phyloP scores from a whole-genome alignment of 2,888 invertebrate species.

The Eristalinus aeneus region DNA sequence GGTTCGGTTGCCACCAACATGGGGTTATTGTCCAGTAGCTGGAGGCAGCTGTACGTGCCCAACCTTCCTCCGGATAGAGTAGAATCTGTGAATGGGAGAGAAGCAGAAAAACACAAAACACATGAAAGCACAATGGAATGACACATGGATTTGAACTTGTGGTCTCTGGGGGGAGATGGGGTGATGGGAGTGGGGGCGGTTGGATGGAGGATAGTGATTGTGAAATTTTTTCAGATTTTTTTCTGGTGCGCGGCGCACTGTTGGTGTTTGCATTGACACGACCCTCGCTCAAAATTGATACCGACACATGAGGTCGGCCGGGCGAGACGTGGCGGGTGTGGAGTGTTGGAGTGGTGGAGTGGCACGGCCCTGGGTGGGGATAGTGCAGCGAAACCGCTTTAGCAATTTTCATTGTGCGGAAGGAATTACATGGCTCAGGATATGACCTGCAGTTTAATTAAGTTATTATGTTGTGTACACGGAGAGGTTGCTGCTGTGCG shows the following conservation, averaged over 20 bases:
- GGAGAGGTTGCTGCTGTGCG: neutral
- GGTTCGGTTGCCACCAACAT: conserved; percentile 92
- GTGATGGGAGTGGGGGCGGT: neutral
- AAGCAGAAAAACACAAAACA: neutral
- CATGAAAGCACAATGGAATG: neutral
- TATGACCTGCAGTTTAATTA: conserved; percentile 70
- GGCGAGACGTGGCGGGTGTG: neutral
- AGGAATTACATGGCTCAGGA: conserved; percentile 63
- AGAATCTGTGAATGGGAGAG: conserved; percentile 83
- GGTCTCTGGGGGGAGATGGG: neutral
- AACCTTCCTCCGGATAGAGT: conserved; percentile 93
- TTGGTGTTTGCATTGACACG: conserved; percentile 53
- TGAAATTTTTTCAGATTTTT: conserved; percentile 45
- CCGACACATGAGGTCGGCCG: conserved; percentile 19
- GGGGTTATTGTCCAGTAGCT: conserved; percentile 93
- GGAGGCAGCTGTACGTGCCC: conserved; percentile 92
- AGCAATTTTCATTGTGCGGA: conserved; percentile 62
- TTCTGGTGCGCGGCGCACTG: neutral
- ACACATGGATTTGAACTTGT: conserved; percentile 59
- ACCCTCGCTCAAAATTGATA: conserved; percentile 48
- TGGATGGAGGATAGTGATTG: conserved; percentile 4
- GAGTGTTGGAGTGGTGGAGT: no score
- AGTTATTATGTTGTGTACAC: conserved; percentile 61
- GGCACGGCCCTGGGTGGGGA: neutral
- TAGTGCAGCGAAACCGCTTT: conserved; percentile 11